Evolutionary conservation across 2,888 invertebrate genomes (phyloP), one percentile per base, ranked within the genome.

Genomic region (Drosophila niveifrons): DNA sequence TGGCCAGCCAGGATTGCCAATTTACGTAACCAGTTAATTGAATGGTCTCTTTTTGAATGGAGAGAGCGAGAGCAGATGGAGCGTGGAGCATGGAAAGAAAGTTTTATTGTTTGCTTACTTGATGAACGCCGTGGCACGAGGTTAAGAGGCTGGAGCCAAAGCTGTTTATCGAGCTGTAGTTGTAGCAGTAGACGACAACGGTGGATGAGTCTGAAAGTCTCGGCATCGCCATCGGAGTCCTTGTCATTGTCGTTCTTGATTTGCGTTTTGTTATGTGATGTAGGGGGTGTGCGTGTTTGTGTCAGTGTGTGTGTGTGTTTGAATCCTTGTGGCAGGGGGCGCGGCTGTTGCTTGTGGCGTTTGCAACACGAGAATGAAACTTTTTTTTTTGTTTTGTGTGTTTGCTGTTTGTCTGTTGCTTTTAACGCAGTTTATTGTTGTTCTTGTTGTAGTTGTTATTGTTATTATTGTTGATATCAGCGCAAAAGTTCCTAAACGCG

Each of bases 81-180:
- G 52, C 15, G 28, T 9, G 59, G 41, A 18, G 36, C 46, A 29
- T 36, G 63, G 43, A 47, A 50, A 51, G 57, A 69, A 87, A 73
- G 74, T 87, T 85, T 87, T 81, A 75, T 89, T 84, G 83, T 84
- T 84, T 84, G 82, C 89, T 84, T 89, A 84, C 83, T 89, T 89
- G 89, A 71, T 82, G 79, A 73, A 75, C 85, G 72, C 73, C 4
- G 68, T 65, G 53, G 59, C 50, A 36, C 61, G 53, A 61, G 62
- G 41, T 34, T 36, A 36, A 36, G 70, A 41, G 46, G 34, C 46
- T 28, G n/a, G 15, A 52, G 2, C 29, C 23, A 39, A 11, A 15
- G 48, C 34, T 43, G 51, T 29, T 18, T 23, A 46, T 52, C 63
- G 18, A 15, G 48, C 36, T 65, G 46, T 31, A 11, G 58, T 31